A percentile compares a stretch with the other conserved stretches of the same genome.
Evolutionary conservation across 2,113 vertebrate genomes (phyloP).

Genomic region (Aix galericulata): DNA sequence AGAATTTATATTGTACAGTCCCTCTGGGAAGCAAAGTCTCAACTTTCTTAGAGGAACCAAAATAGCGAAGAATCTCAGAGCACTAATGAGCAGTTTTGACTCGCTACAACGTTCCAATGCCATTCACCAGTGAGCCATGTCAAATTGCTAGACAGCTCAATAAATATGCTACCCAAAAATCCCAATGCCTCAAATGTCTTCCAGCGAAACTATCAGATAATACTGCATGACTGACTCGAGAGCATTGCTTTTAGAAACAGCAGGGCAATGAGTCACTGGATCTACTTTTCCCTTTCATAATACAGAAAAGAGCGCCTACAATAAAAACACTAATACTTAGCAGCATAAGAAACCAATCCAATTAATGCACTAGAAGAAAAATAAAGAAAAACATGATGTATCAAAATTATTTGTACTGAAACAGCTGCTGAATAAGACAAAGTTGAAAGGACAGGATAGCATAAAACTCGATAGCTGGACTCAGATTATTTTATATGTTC

Average conservation of each 20-base stretch:
- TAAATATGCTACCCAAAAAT: not conserved
- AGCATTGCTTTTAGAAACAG: not conserved
- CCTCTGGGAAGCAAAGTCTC: not conserved
- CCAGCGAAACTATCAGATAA: not conserved
- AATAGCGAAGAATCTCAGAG: not conserved
- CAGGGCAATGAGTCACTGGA: not conserved
- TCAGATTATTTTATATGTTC: not conserved
- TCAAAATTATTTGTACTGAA: not conserved
- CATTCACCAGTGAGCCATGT: not conserved
- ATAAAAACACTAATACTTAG: not conserved
- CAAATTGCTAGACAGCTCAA: not conserved
- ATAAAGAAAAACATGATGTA: not conserved
- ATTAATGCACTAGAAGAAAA: not conserved
- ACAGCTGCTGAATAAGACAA: not conserved
- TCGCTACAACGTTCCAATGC: accelerated
- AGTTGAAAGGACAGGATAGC: slow-evolving; percentile 8
- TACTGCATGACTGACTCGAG: not conserved
- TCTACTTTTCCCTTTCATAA: not conserved
- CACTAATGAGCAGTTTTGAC: not conserved
- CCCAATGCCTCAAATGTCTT: not conserved
- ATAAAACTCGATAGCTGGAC: not conserved
- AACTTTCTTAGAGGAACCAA: not conserved
- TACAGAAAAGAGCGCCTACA: not conserved
- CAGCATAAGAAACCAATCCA: not conserved
- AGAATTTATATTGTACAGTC: not conserved